These are phyloP conservation scores for Mastigias papua DNA, from an alignment of 30 jellyfish, hydroid and myxozoan species.

Conservation along the genomic window DNA sequence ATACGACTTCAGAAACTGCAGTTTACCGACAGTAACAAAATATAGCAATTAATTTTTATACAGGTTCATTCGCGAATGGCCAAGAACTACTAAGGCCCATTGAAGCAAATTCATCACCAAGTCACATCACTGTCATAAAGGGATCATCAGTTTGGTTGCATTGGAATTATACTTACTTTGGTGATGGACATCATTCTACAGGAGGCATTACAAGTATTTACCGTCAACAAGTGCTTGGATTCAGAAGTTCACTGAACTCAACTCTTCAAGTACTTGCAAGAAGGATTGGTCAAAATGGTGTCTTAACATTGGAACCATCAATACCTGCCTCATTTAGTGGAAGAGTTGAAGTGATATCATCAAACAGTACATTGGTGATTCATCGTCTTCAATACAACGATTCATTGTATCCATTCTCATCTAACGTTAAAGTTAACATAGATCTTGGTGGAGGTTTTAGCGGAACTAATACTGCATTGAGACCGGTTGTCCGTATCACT, in stretches of 20 bases:
- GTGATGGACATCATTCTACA: background rate
- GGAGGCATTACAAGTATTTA: background rate
- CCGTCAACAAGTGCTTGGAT: background rate
- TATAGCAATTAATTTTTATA: too few species aligned
- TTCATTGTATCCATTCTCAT: background rate
- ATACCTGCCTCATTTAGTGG: slow-evolving; percentile 34
- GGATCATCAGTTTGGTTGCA: too few species aligned
- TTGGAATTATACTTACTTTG: slow-evolving; percentile 37
- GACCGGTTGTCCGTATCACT: slow-evolving; percentile 12
- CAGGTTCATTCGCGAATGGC: too few species aligned
- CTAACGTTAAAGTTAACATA: background rate
- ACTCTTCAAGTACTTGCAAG: slow-evolving; percentile 6
- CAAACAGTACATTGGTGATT: slow-evolving; percentile 42
- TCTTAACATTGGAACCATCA: background rate
- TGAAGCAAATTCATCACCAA: too few species aligned
- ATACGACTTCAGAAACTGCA: too few species aligned
- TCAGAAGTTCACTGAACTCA: background rate
- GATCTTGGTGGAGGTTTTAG: background rate
- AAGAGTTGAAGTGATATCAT: slow-evolving; percentile 24
- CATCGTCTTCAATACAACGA: slow-evolving; percentile 32
- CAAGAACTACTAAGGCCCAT: too few species aligned
- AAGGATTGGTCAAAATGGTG: background rate
- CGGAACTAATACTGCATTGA: background rate
- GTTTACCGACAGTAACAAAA: too few species aligned
- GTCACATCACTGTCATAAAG: too few species aligned